Base-by-base conservation (phyloP, 23 tunicate genomes). In the Halocynthia roretzi region DNA sequence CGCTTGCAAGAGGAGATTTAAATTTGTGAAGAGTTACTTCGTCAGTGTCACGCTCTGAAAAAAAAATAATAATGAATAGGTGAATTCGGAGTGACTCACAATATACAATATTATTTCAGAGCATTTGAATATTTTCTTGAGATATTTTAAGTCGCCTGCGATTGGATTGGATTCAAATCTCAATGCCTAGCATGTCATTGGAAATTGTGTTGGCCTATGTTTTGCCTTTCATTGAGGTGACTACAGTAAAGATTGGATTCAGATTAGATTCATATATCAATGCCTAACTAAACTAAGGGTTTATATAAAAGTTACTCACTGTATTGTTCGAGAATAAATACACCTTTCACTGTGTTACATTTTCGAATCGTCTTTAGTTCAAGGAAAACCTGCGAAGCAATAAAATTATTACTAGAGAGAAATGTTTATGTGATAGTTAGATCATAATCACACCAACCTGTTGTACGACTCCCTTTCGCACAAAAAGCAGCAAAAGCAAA, bases 291-390 rank as follows among this genome's bases (percentile, higher is more conserved):
- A 31, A 31, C 44, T 31, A 1, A 31, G 44, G 44, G 44, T 31
- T 31, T 31, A 31, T 31, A 31, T 31, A 31, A 48, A 70, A 70
- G 50, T 0, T n/a, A 80, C 97, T 85, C 54, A 91, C 97, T 91
- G 56, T 91, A 91, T 85, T 95, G 92, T 71, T 95, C 99, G 57
- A 95, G 67, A 7, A 85, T 78, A 62, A 95, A 88, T 22, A 88
- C 74, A n/a, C 96, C 99, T 18, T 95, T 80, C 22, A 95, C 83
- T 6, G 87, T 88, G 76, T 95, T 95, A 83, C 99, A 95, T 85
- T 95, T 95, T 54, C 91, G 81, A 61, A 95, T 86, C 44, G 97
- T 91, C 60, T 81, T 84, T 14, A 91, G 52, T 7, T 81, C 90
- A 77, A 91, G 86, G 63, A 91, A 91, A 18, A 85, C 86, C 97